A percentile compares a stretch with the other conserved stretches of the same genome.
Evolutionary conservation across 2,113 vertebrate genomes (phyloP).

Genomic region (Paralichthys olivaceus): DNA sequence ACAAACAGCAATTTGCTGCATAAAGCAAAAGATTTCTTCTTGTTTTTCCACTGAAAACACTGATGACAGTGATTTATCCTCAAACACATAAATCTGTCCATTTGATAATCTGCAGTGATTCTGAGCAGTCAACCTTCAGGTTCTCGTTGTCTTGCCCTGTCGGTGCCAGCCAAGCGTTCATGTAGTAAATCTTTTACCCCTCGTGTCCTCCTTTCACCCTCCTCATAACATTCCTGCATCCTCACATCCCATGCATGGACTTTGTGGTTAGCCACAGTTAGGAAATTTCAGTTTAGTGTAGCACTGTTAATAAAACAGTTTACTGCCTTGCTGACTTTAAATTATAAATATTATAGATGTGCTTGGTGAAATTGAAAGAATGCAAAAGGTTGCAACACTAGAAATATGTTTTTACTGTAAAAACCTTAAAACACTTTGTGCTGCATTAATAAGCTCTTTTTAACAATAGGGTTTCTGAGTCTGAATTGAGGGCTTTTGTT

Average conservation of each 20-base stretch:
- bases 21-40: no score
- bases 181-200: not conserved
- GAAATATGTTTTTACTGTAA: not conserved
- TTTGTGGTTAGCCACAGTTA: no score
- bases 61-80: not conserved
- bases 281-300: no score
- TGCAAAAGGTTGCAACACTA: not conserved
- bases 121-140: not conserved
- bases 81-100: constrained; percentile 5
- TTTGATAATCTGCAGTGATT: constrained; percentile 1
- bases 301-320: no score
- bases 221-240: not conserved
- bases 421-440: not conserved
- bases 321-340: no score
- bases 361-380: not conserved
- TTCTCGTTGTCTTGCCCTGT: not conserved
- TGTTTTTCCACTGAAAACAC: no score
- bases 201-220: not conserved
- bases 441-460: not conserved
- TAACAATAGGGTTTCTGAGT: not conserved
- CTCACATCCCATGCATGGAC: no score
- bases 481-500: not conserved
- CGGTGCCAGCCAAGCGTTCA: not conserved
- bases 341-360: no score
- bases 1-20: no score